phyloP scores from a whole-genome alignment of 2,797 vertebrate species.

The Sebastes alutus region DNA sequence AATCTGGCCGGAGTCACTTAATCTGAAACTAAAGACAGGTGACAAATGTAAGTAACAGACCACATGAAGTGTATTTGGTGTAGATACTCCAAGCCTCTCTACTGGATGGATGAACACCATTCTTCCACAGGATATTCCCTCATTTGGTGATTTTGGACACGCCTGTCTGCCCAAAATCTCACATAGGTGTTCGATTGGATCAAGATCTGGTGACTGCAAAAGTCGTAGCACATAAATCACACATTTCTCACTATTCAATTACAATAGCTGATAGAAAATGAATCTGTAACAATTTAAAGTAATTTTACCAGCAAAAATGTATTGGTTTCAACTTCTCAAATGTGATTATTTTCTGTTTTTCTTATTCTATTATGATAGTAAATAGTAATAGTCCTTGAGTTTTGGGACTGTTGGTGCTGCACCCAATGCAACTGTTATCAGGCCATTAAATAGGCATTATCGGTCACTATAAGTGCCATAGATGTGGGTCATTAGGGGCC shows the following conservation, averaged over 20 bases:
- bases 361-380: background rate
- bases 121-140: background rate
- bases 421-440: rapidly evolving
- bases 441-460: too few species aligned
- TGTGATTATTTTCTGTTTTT: background rate
- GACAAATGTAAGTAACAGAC: background rate
- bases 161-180: background rate
- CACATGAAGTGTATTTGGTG: background rate
- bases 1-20: background rate
- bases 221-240: background rate
- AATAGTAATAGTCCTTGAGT: background rate
- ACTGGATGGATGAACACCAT: background rate
- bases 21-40: background rate
- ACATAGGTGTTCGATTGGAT: background rate
- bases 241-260: background rate
- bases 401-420: background rate
- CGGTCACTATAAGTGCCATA: too few species aligned
- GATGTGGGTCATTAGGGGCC: too few species aligned
- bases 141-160: background rate
- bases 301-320: background rate
- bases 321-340: background rate
- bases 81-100: background rate
- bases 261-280: background rate
- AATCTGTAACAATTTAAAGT: background rate
- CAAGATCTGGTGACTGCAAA: background rate